Conservation (phyloP, 2,113 vertebrate genomes). For the Cyanistes caeruleus region DNA sequence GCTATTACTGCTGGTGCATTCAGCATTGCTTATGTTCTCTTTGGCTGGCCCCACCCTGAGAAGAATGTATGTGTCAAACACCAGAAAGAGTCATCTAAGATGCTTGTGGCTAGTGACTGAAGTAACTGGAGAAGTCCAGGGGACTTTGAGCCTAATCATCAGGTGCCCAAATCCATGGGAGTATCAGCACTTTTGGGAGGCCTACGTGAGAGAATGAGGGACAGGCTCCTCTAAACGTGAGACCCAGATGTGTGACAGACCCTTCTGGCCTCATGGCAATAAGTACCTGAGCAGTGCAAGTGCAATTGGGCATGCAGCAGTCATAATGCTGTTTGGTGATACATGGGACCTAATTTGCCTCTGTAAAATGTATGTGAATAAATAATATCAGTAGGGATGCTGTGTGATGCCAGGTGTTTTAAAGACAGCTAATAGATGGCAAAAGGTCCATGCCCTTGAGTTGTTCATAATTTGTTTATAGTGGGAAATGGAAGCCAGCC, state of each 20-base stretch:
- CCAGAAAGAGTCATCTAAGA: neutral
- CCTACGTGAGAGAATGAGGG: neutral
- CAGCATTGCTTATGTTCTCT: conserved; percentile 31
- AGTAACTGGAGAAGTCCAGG: conserved; percentile 3
- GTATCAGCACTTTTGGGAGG: neutral
- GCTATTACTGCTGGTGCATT: conserved; percentile 59
- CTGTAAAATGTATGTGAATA: neutral
- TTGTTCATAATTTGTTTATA: neutral
- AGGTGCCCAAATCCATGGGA: neutral
- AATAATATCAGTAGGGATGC: neutral
- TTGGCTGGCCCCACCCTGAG: neutral
- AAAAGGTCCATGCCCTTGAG: neutral
- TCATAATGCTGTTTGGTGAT: neutral
- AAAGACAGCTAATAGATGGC: neutral
- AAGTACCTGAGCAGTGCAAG: neutral
- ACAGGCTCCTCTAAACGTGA: neutral
- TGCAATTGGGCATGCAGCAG: neutral
- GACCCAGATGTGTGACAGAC: neutral
- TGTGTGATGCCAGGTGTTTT: neutral
- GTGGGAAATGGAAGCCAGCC: neutral
- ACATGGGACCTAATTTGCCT: neutral
- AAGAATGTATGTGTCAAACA: neutral
- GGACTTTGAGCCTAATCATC: neutral
- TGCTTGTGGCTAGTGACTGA: neutral
- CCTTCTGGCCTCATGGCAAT: neutral